phyloP scores from a whole-genome alignment of 2,888 invertebrate genomes.

The Cephus nigrinus region DNA sequence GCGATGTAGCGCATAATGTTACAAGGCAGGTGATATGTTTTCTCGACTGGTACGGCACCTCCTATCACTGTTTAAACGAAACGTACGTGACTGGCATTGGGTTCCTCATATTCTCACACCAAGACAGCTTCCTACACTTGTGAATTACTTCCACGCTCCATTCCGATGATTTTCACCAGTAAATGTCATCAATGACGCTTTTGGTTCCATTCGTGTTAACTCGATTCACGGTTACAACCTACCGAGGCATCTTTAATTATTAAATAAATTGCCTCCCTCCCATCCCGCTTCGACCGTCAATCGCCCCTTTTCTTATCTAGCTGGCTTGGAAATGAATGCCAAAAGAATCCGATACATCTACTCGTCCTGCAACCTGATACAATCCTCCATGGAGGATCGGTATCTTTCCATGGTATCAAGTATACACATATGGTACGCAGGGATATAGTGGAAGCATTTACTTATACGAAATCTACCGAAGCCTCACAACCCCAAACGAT shows the following conservation, averaged over 20 bases:
- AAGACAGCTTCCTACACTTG: neutral
- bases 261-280: neutral
- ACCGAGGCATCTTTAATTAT: neutral
- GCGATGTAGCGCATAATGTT: neutral
- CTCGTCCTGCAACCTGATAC: neutral
- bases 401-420: neutral
- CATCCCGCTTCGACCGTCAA: too few relatives aligned
- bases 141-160: neutral
- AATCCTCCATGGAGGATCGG: neutral
- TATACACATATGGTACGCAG: neutral
- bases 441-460: neutral
- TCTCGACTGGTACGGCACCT: neutral
- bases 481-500: neutral
- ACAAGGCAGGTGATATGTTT: slow-evolving; percentile 2
- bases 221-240: neutral
- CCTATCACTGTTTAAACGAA: neutral
- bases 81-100: neutral
- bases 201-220: neutral
- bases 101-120: neutral
- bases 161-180: neutral
- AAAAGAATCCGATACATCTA: neutral
- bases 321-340: neutral
- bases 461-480: neutral
- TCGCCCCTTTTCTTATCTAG: neutral
- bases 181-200: neutral